Evolutionary conservation across 2,888 invertebrate species (phyloP).

Genomic region (Acleris laterana): DNA sequence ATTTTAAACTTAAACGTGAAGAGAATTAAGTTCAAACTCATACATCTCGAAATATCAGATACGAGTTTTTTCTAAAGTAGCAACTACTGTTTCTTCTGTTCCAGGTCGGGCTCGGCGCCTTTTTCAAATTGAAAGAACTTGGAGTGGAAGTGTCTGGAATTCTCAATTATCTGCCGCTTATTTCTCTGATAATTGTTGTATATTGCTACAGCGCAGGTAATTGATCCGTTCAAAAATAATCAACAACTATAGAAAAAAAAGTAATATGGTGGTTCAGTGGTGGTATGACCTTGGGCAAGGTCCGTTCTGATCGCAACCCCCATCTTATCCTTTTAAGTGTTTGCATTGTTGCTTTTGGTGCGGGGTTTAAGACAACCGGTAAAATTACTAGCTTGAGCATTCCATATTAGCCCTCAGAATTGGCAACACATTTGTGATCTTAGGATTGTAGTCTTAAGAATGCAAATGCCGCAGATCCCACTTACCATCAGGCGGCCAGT

Average conservation of each 20-base stretch:
- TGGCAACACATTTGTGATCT: no score
- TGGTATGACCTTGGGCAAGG: no score
- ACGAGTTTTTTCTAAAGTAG: no score
- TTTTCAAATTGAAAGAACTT: conserved; percentile 31
- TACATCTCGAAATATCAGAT: no score
- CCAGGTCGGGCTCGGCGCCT: conserved; percentile 37
- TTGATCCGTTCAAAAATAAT: no score
- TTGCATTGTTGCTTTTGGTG: background rate
- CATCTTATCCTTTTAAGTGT: background rate
- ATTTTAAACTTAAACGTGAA: no score
- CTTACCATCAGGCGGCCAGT: background rate
- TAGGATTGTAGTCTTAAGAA: no score
- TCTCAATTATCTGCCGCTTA: conserved; percentile 37
- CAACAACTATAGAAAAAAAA: no score
- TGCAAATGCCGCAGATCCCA: background rate
- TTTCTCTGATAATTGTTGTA: conserved; percentile 38
- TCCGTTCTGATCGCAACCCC: background rate
- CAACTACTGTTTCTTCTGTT: conserved; percentile 14
- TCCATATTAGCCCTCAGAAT: no score
- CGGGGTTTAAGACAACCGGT: no score
- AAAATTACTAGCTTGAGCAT: no score
- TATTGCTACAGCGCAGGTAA: conserved; percentile 39
- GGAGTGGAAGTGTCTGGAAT: conserved; percentile 30
- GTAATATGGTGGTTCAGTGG: background rate
- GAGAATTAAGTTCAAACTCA: no score